Evolutionary conservation across 2,113 vertebrate species (phyloP).

Genomic region (Lepisosteus oculatus): DNA sequence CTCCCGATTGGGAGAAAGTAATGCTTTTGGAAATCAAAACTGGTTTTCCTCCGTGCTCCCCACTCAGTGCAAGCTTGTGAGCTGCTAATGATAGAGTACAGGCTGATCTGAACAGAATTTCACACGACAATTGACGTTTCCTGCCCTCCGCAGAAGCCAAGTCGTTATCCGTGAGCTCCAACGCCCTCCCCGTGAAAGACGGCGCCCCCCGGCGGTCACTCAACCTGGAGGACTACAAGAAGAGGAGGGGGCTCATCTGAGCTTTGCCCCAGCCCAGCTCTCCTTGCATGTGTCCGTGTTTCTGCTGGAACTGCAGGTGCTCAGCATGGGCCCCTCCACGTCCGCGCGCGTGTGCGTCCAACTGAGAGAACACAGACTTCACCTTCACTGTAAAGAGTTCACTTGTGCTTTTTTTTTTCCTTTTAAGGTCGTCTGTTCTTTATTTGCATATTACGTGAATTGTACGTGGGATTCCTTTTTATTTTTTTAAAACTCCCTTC

Average conservation of each 20-base stretch:
- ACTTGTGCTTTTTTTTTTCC: slow-evolving; percentile 5
- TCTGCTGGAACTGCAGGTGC: slow-evolving; percentile 23
- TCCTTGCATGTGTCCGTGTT: slow-evolving; percentile 69
- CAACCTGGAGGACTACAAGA: slow-evolving; percentile 99
- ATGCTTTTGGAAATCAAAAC: no score
- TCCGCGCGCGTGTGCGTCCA: slow-evolving; percentile 42
- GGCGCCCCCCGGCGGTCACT: slow-evolving; percentile 92
- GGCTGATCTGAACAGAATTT: no score
- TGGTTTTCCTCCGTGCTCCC: no score
- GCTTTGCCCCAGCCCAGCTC: slow-evolving; percentile 58
- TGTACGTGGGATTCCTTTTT: slow-evolving; percentile 40
- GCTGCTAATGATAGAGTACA: no score
- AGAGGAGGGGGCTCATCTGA: slow-evolving; percentile 96
- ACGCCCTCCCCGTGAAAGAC: slow-evolving; percentile 91
- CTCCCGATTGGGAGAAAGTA: no score
- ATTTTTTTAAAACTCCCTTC: slow-evolving; percentile 22
- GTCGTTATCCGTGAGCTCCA: slow-evolving; percentile 92
- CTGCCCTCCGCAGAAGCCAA: slow-evolving; percentile 81
- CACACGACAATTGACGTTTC: no score
- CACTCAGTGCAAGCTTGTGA: no score
- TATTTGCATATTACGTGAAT: slow-evolving; percentile 44
- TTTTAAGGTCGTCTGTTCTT: slow-evolving; percentile 42
- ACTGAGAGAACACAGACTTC: slow-evolving; percentile 45
- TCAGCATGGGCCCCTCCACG: slow-evolving; percentile 11
- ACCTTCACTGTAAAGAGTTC: slow-evolving; percentile 45